Evolutionary conservation across 2,113 vertebrate genomes (phyloP).

Genomic region (Myrmophylax atrothorax): DNA sequence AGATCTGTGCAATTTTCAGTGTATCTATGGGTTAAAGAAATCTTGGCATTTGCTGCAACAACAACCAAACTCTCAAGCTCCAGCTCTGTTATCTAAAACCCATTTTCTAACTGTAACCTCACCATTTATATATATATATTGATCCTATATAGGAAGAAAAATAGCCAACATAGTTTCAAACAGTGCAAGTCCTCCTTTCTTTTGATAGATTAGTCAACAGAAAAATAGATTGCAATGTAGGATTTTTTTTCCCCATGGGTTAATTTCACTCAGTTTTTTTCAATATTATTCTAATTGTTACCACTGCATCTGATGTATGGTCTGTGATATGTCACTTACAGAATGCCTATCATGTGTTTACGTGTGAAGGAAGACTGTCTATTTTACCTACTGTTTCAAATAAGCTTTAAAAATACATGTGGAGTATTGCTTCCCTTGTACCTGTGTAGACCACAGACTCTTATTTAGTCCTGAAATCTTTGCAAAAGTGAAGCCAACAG

Average conservation of each 20-base stretch:
- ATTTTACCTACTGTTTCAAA: not conserved
- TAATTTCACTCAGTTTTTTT: constrained; percentile 12
- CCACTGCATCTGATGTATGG: not conserved
- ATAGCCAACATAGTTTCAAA: not conserved
- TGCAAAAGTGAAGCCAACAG: not conserved
- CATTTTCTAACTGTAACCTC: constrained; percentile 16
- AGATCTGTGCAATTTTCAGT: not conserved
- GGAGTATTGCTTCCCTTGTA: not conserved
- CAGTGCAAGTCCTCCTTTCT: not conserved
- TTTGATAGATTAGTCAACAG: constrained; percentile 14
- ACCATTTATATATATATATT: constrained; percentile 20
- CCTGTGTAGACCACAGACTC: not conserved
- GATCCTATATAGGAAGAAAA: constrained; percentile 32
- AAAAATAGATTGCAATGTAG: not conserved
- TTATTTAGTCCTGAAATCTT: not conserved
- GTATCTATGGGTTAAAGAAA: not conserved
- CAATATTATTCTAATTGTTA: not conserved
- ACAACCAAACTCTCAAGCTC: not conserved
- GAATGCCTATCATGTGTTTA: not conserved
- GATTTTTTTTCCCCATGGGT: not conserved
- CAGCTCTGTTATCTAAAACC: not conserved
- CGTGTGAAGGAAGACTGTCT: not conserved
- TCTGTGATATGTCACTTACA: not conserved
- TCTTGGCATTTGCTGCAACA: not conserved
- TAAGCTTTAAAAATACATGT: accelerated